Conservation (phyloP, 2,888 invertebrate genomes). For the Volucella bombylans region DNA sequence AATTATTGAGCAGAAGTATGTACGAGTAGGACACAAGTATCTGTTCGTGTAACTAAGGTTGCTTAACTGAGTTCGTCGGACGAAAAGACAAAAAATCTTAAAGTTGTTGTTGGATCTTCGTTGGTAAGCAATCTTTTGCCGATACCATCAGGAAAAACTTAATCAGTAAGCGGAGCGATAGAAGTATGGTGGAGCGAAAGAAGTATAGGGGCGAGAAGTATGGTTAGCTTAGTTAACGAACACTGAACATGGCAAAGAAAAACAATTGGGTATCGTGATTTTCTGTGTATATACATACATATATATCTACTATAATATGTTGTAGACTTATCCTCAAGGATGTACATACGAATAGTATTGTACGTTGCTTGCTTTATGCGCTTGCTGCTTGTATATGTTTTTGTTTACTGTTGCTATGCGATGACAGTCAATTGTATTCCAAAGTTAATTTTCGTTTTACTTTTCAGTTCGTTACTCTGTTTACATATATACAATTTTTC, state of each 20-base stretch:
- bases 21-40: too few species aligned
- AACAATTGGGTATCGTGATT: constrained; percentile 49
- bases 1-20: constrained; percentile 23
- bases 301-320: too few species aligned
- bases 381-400: background rate
- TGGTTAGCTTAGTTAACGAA: constrained; percentile 44
- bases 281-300: constrained; percentile 16
- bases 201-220: constrained; percentile 4
- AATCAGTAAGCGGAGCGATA: constrained; percentile 28
- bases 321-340: background rate
- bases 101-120: constrained; percentile 6
- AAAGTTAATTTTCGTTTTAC: constrained; percentile 49
- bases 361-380: background rate
- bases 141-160: constrained; percentile 55
- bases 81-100: constrained; percentile 22
- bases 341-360: background rate
- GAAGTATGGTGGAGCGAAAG: background rate
- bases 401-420: constrained; percentile 21
- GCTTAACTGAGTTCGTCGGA: constrained; percentile 47
- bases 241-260: constrained; percentile 35
- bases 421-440: constrained; percentile 50
- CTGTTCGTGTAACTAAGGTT: constrained; percentile 1
- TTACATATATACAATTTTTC: background rate
- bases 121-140: constrained; percentile 23
- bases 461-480: constrained; percentile 3